These are phyloP conservation scores for Nicator chloris DNA, from an alignment of 2,113 vertebrate genomes.

Conservation along the genomic window DNA sequence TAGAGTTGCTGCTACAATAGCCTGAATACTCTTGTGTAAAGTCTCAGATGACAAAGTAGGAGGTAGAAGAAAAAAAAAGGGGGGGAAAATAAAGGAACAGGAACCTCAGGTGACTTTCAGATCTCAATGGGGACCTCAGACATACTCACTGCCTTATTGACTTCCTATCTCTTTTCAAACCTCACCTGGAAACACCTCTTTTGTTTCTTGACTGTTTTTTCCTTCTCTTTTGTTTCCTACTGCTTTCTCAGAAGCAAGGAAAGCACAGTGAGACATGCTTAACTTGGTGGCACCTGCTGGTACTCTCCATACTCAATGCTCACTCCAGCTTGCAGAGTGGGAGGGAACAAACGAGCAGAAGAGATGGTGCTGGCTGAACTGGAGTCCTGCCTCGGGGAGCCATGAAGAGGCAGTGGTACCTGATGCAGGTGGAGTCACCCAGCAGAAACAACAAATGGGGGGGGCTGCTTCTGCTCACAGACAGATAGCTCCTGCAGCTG, in stretches of 20 bases:
- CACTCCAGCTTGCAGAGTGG: background rate
- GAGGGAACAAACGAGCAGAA: rapidly evolving
- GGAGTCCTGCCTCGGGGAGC: background rate
- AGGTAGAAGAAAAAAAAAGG: background rate
- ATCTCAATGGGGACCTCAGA: background rate
- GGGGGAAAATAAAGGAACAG: rapidly evolving
- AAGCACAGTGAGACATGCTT: background rate
- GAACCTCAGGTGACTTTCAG: background rate
- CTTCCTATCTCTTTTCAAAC: background rate
- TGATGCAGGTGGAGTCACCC: background rate
- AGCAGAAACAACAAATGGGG: background rate
- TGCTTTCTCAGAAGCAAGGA: background rate
- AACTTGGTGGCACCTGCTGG: background rate
- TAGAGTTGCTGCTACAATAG: background rate
- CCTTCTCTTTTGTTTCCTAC: background rate
- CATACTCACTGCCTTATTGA: background rate
- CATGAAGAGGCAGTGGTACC: background rate
- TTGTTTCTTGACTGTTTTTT: background rate
- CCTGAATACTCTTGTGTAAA: background rate
- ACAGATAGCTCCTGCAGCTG: background rate
- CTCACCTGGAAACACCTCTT: background rate
- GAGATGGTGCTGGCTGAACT: background rate
- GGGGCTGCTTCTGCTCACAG: background rate
- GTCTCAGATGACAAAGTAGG: background rate
- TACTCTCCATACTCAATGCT: background rate